Percentiles rank a stretch among this genome's conserved stretches.
Evolutionary conservation across 2,797 vertebrate species (phyloP).

Genomic region (Saxicola maurus): DNA sequence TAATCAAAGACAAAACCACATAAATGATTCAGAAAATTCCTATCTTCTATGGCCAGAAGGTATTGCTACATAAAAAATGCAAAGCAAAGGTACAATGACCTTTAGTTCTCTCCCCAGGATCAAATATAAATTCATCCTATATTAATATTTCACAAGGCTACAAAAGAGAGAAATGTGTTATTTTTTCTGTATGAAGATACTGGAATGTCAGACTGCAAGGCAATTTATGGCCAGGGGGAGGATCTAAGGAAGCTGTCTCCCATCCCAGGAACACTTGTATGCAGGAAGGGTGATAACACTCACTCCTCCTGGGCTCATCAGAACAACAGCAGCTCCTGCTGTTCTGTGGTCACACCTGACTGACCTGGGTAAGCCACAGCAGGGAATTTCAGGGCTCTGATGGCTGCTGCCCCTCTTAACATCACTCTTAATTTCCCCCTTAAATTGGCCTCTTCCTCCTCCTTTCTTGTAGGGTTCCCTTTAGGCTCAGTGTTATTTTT

Average conservation of each 20-base stretch:
- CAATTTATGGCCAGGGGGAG: background rate
- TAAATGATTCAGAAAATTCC: background rate
- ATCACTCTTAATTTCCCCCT: background rate
- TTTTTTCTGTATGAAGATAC: background rate
- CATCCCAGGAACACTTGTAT: background rate
- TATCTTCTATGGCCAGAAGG: background rate
- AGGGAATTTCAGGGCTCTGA: background rate
- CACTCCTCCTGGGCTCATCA: background rate
- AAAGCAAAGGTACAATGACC: background rate
- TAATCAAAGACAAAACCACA: background rate
- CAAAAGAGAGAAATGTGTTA: background rate
- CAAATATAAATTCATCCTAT: background rate
- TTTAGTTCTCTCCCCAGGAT: background rate
- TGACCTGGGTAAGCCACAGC: fast-evolving
- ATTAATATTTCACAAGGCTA: background rate
- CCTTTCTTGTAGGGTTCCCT: background rate
- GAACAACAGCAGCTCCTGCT: background rate
- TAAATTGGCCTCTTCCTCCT: background rate
- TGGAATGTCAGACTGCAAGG: background rate
- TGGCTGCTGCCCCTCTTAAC: background rate
- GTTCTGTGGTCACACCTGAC: background rate
- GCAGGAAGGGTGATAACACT: background rate
- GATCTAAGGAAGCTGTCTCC: background rate
- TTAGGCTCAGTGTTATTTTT: background rate
- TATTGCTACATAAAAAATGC: background rate